Base-by-base conservation (phyloP, 2,797 vertebrate species). In the Platyrinchus mystaceus region DNA sequence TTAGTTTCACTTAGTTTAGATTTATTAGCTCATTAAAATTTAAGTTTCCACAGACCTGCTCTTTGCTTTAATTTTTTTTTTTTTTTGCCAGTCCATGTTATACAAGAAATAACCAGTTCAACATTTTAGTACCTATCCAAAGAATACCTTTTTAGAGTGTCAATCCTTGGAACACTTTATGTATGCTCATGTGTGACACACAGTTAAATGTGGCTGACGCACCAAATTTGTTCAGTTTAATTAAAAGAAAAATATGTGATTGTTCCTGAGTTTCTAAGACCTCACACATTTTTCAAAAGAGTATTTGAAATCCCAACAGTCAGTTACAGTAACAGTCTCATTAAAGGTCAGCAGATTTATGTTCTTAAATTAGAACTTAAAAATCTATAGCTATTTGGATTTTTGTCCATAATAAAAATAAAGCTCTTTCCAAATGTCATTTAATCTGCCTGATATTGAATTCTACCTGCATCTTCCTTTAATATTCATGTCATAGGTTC, bases 111-210 rank as follows among this genome's bases (percentile, higher is more conserved):
- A 84, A 47, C 26, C 7, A 64, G 30, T 75, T n/a, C 12, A 83
- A 34, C 5, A 63, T 37, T 87, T 70, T 68, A 55, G 28, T n/a
- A 59, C 11, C 12, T 52, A 34, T 83, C 18, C 26, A 83, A 62
- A 73, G 14, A 83, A 9, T 37, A 10, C 3, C 21, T 60, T 66
- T 81, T 75, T 30, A 49, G 17, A 24, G 6, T 17, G 20, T 4
- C 12, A 1, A 2, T 82, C 41, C 59, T 87, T 6, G 6, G 21
- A 93, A 77, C 0, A 0, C 14, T 73, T 82, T 39, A 39, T 0
- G 0, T 23, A 68, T 1, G 1, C 11, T 76, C 0, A 0, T 6
- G 5, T 7, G 2, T 60, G 37, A 52, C 28, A 71, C 43, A 44
- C 7, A 44, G 15, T 64, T 64, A 74, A 74, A 52, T 53, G 46